These are phyloP conservation scores for Drosophila leonis DNA, from an alignment of 2,888 invertebrate genomes.

Conservation along the genomic window DNA sequence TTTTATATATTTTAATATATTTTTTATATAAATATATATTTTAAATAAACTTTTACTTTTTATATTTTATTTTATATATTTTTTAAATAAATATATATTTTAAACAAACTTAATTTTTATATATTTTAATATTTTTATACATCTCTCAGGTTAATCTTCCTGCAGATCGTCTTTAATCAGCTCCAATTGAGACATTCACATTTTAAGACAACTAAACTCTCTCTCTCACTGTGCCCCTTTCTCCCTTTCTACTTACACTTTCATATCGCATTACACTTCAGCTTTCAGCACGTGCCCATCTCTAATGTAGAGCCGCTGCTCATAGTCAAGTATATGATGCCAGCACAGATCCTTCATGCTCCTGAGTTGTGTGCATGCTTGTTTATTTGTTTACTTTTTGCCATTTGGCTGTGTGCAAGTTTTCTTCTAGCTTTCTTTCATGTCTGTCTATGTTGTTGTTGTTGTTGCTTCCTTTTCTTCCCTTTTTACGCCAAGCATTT, in stretches of 20 bases:
- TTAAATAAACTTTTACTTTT: too few species aligned
- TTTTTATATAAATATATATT: too few species aligned
- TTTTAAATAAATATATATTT: too few species aligned
- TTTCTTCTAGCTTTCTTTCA: conserved; percentile 52
- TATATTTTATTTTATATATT: too few species aligned
- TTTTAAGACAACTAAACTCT: too few species aligned
- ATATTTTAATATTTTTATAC: too few species aligned
- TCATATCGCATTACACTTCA: not conserved
- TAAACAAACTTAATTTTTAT: too few species aligned
- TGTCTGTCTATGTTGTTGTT: conserved; percentile 21
- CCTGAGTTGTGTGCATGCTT: conserved; percentile 49
- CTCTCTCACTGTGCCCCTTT: not conserved
- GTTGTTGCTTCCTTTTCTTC: conserved; percentile 14
- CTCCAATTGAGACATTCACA: too few species aligned
- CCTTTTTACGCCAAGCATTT: conserved; percentile 14
- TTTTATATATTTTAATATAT: too few species aligned
- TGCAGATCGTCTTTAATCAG: too few species aligned
- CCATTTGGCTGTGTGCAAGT: conserved; percentile 69
- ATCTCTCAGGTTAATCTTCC: too few species aligned
- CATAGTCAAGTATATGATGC: conserved; percentile 42
- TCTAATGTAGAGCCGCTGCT: conserved; percentile 20
- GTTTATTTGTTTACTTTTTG: conserved; percentile 80
- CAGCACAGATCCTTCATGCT: conserved; percentile 26
- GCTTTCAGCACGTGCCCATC: conserved; percentile 13
- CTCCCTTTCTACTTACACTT: not conserved